Evolutionary conservation across 2,113 vertebrate species (phyloP).

Genomic region (Nerophis lumbriciformis): DNA sequence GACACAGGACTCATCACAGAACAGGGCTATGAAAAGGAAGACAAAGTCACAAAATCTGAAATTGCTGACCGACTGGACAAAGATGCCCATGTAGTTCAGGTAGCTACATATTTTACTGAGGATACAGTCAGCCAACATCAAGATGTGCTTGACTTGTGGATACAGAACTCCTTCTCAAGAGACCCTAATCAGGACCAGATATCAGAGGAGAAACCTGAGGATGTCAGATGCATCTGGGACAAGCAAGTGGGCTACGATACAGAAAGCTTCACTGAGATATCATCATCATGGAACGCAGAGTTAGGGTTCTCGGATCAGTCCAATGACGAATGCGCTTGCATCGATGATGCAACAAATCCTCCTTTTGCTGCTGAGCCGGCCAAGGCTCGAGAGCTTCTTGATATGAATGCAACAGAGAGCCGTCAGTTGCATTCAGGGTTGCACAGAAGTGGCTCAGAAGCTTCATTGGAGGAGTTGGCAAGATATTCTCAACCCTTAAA

Average conservation of each 20-base stretch:
- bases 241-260: neutral
- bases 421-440: neutral
- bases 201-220: neutral
- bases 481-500: slow-evolving; percentile 3
- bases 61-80: neutral
- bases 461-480: neutral
- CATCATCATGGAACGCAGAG: neutral
- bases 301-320: neutral
- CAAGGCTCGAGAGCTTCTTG: neutral
- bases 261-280: neutral
- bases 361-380: neutral
- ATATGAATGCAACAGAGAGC: neutral
- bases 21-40: too few relatives aligned
- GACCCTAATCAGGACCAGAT: neutral
- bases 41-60: neutral
- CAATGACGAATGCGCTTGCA: neutral
- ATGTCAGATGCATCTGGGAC: neutral
- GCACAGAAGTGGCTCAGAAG: neutral
- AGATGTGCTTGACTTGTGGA: neutral
- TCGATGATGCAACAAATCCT: neutral
- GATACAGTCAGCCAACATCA: neutral
- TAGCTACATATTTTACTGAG: neutral
- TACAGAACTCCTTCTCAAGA: neutral
- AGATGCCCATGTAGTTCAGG: neutral
- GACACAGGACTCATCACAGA: neutral